Evolutionary conservation across 2,888 invertebrate species (phyloP), one percentile per base, ranked within the genome.

Genomic region (Caenorhabditis becei): DNA sequence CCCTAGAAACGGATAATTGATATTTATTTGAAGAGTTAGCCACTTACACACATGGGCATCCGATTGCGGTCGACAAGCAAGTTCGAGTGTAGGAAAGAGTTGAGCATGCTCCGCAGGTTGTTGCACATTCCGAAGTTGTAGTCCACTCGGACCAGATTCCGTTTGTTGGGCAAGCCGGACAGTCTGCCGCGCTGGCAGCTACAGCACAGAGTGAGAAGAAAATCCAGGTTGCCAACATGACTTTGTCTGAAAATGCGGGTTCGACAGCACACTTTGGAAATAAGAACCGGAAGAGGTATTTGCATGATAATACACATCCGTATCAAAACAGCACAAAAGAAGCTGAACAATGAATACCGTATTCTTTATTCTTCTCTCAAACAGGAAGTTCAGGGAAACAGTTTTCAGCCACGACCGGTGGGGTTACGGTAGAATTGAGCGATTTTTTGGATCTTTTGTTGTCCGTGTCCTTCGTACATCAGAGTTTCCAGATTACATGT

Each of bases 101-200:
- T 1, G 49, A 37, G n/a, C 78, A 78, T n/a, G 66, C 59, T 18
- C 78, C 78, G 41, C 78, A 78, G 0, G 61, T 67, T 8, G 71
- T 71, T 14, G 47, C 24, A 49, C 78, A 78, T 0, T 53, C 18
- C 1, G 18, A 44, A 28, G 44, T 67, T 11, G 78, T 66, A 0
- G 61, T 47, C 78, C 78, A 78, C 5, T 44, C 53, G 4, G 71
- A 71, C 78, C 78, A 78, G 7, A 78, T 47, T 14, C 78, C 78
- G 3, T 53, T 47, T 4, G 56, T 49, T 20, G 78, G 78, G 53
- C 78, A 78, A 1, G 41, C 10, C 2, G 59, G 37, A 28, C 70
- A 70, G 3, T 14, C 14, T 0, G 51, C 61, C 0, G 58, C 47
- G 14, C 18, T 44, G n/a, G 18, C 58, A 18, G 28, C 16, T 0